These are phyloP conservation scores for Oncopodura yosiiana DNA, from an alignment of 1,140 invertebrate species.

Conservation along the genomic window DNA sequence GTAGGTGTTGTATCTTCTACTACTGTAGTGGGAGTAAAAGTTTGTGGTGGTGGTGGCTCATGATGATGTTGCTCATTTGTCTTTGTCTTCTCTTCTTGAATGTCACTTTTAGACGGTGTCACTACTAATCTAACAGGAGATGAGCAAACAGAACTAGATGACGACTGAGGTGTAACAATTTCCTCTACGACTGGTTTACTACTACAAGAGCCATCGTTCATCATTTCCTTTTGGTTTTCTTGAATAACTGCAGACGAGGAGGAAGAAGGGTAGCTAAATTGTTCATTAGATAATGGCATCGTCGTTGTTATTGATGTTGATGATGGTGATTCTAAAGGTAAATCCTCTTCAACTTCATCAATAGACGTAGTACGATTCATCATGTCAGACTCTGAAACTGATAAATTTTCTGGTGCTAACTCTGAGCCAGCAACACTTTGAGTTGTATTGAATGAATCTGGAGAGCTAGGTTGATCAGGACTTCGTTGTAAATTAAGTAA, in stretches of 20 bases:
- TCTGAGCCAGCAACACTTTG: slow-evolving; percentile 35
- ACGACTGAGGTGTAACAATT: too few species aligned
- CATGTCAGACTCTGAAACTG: slow-evolving; percentile 30
- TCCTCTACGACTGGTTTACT: too few species aligned
- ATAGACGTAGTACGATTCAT: slow-evolving; percentile 33
- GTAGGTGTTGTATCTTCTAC: not conserved
- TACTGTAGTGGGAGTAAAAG: not conserved
- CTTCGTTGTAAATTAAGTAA: slow-evolving; percentile 14
- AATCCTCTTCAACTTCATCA: slow-evolving; percentile 35
- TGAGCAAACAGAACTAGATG: not conserved
- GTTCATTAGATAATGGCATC: not conserved
- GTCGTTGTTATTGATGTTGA: not conserved
- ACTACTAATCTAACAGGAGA: not conserved
- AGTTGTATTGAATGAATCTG: slow-evolving; percentile 35
- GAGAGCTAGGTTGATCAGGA: slow-evolving; percentile 27
- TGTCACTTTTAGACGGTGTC: not conserved
- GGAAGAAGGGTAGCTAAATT: not conserved
- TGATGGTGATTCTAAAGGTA: slow-evolving; percentile 24
- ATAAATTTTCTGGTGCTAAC: slow-evolving; percentile 23
- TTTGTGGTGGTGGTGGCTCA: not conserved
- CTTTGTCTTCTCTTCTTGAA: not conserved
- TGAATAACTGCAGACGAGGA: not conserved
- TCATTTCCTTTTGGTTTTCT: not conserved
- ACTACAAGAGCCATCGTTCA: too few species aligned
- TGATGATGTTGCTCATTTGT: slow-evolving; percentile 1